A percentile compares a stretch with the other conserved stretches of the same genome.
phyloP scores from a whole-genome alignment of 1,140 invertebrate genomes.

The Zaprionus kolodkinae region DNA sequence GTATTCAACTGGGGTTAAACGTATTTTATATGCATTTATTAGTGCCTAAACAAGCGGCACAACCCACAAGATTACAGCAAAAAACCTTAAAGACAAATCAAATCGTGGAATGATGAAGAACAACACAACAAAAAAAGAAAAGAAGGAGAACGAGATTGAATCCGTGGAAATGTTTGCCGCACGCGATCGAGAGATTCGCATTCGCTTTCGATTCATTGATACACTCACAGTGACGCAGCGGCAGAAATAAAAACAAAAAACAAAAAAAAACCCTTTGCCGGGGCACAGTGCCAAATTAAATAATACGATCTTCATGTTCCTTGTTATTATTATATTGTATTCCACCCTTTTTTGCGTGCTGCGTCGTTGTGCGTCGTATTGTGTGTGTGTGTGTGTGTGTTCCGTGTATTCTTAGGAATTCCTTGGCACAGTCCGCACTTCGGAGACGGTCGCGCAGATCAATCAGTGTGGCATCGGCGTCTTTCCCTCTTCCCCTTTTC shows the following conservation, averaged over 20 bases:
- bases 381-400: constrained; percentile 39
- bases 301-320: constrained; percentile 65
- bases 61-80: constrained; percentile 53
- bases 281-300: constrained; percentile 77
- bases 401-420: constrained; percentile 73
- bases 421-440: constrained; percentile 40
- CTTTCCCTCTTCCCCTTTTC: background rate
- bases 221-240: constrained; percentile 35
- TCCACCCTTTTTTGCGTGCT: constrained; percentile 75
- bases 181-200: constrained; percentile 78
- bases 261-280: constrained; percentile 23
- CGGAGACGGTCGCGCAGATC: constrained; percentile 67
- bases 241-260: constrained; percentile 22
- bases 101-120: constrained; percentile 45
- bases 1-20: constrained; percentile 51
- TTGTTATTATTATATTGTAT: constrained; percentile 82
- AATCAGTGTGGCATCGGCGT: constrained; percentile 69
- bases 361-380: constrained; percentile 59
- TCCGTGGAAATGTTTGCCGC: constrained; percentile 74
- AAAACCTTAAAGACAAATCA: constrained; percentile 66
- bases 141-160: constrained; percentile 52
- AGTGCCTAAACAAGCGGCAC: constrained; percentile 46
- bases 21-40: constrained; percentile 63
- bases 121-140: constrained; percentile 23
- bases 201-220: constrained; percentile 79